Conservation (phyloP, 2,113 vertebrate species). For the Elachura formosa region DNA sequence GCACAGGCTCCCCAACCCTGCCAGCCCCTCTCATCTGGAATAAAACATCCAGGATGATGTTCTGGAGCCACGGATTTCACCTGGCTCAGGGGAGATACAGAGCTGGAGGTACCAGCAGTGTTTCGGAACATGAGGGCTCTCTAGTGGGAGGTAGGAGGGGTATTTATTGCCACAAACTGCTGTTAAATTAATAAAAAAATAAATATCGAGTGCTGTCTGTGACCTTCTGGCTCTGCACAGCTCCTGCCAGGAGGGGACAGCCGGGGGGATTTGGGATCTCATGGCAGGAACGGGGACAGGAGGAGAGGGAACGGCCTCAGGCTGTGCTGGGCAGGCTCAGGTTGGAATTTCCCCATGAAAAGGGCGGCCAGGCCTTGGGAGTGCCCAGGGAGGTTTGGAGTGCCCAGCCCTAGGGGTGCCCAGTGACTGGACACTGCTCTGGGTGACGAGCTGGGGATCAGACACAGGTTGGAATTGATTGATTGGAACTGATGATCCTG, state of each 20-base stretch:
- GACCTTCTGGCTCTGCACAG: not conserved
- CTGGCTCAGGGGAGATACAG: not conserved
- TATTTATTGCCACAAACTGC: not conserved
- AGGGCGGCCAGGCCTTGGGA: rapidly evolving
- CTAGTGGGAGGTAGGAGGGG: rapidly evolving
- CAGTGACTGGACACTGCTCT: rapidly evolving
- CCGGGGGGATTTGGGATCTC: not conserved
- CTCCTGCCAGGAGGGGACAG: not conserved
- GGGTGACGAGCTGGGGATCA: not conserved
- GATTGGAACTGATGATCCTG: rapidly evolving
- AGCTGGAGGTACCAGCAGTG: rapidly evolving
- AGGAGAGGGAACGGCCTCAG: not conserved
- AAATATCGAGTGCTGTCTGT: not conserved
- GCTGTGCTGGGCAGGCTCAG: not conserved
- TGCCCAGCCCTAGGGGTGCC: not conserved
- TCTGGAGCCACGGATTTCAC: not conserved
- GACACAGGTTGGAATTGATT: not conserved
- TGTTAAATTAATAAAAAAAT: not conserved
- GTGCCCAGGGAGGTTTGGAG: not conserved
- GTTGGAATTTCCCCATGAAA: not conserved
- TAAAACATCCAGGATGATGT: not conserved
- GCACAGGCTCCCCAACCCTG: not conserved
- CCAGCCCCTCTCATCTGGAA: not conserved
- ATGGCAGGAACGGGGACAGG: not conserved
- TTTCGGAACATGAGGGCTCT: not conserved